Evolutionary conservation across 2,797 vertebrate genomes (phyloP).

Genomic region (Rousettus madagascariensis): DNA sequence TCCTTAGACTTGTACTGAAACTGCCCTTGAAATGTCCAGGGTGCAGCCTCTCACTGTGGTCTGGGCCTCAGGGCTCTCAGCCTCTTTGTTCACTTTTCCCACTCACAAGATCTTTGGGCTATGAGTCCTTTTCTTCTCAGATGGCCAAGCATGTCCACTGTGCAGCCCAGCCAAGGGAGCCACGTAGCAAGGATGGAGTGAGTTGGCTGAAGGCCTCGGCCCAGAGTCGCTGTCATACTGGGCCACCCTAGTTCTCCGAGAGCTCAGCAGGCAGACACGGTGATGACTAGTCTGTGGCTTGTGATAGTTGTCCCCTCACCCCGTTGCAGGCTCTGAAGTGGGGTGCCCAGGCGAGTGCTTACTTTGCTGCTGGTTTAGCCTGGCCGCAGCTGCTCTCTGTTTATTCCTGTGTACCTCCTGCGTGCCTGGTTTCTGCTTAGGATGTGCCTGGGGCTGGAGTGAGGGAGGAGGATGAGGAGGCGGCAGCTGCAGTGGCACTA

Average conservation of each 20-base stretch:
- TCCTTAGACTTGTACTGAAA: conserved; percentile 5
- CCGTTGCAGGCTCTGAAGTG: not conserved
- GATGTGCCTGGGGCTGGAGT: not conserved
- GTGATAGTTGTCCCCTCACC: not conserved
- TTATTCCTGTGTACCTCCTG: not conserved
- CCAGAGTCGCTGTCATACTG: conserved; percentile 17
- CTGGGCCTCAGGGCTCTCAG: not conserved
- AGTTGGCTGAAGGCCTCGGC: conserved; percentile 49
- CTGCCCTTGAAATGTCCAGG: not conserved
- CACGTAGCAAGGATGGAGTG: conserved; percentile 49
- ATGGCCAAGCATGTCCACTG: not conserved
- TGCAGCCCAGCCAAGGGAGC: conserved; percentile 36
- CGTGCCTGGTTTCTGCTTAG: not conserved
- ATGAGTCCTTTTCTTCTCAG: not conserved
- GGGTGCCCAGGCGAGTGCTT: not conserved
- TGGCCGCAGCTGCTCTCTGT: not conserved
- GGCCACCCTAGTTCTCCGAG: not conserved
- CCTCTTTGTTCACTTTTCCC: not conserved
- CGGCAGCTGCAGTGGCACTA: not conserved
- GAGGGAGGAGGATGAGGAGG: not conserved
- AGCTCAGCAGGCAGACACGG: not conserved
- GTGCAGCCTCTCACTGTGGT: not conserved
- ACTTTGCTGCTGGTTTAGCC: not conserved
- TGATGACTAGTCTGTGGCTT: not conserved
- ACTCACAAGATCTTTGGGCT: not conserved